Evolutionary conservation across 2,888 invertebrate genomes (phyloP).

Genomic region (Dione vanillae): DNA sequence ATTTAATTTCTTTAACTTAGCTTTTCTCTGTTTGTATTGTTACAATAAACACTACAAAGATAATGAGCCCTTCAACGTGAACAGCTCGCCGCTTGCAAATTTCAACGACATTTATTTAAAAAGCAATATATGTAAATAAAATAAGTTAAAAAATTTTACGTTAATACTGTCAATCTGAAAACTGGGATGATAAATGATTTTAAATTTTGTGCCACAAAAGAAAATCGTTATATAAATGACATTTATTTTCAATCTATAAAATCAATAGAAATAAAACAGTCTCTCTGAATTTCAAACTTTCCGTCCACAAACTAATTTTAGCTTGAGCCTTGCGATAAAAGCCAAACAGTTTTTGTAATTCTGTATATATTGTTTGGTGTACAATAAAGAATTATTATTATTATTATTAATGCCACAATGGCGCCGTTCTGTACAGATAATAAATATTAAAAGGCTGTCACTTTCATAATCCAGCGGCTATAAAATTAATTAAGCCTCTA

Average conservation of each 20-base stretch:
- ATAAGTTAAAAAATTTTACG: no score
- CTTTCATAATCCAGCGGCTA: slow-evolving; percentile 5
- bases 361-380: no score
- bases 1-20: slow-evolving; percentile 12
- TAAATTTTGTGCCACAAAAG: no score
- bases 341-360: no score
- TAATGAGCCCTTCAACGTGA: slow-evolving; percentile 7
- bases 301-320: neutral
- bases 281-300: neutral
- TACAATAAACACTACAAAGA: slow-evolving; percentile 12
- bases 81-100: neutral
- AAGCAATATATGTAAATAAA: no score
- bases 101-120: no score
- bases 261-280: neutral
- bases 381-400: no score
- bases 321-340: neutral
- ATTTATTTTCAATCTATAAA: no score
- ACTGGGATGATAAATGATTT: no score
- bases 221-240: no score
- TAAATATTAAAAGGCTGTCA: neutral
- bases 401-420: neutral
- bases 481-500: neutral
- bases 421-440: neutral
- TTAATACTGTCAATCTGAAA: no score
- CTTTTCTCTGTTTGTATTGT: slow-evolving; percentile 14